Base-by-base conservation (phyloP, 2,888 invertebrate species). In the Megastigmus dorsalis region DNA sequence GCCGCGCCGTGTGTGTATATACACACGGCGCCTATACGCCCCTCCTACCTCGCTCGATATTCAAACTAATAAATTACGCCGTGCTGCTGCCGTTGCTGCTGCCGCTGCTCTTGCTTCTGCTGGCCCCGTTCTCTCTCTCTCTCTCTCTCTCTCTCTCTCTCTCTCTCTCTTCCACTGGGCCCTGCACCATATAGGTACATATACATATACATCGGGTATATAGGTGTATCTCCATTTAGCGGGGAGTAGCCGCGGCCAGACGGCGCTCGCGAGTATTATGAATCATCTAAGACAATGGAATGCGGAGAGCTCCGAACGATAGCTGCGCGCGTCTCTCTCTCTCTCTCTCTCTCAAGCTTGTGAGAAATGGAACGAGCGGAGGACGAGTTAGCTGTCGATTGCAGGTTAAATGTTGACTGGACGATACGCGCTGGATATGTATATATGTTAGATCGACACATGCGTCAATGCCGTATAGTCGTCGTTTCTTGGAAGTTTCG, bases 281-380 rank as follows among this genome's bases (percentile, higher is more conserved):
- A 86, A 88, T 88, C 88, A 87, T 87, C 88, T 85, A 85, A 87
- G 86, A 88, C 87, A 88, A 88, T 88, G 87, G 87, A 88, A 87
- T 87, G 87, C 86, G 84, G 86, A 84, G n/a, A n/a, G n/a, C n/a
- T n/a, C n/a, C n/a, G n/a, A n/a, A n/a, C n/a, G n/a, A n/a, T n/a
- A n/a, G n/a, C n/a, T n/a, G n/a, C 86, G 84, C 86, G 86, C 84
- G 86, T 84, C 85, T 83, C 50, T 1, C 5, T n/a, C n/a, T n/a
- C n/a, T n/a, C n/a, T n/a, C n/a, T n/a, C n/a, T n/a, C n/a, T n/a
- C n/a, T n/a, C n/a, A n/a, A n/a, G n/a, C n/a, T n/a, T n/a, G 60
- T 26, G 38, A 30, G 33, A 45, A 23, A n/a, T 15, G 10, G 41
- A 41, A 30, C 50, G 33, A 45, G 45, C 7, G 28, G n/a, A 30